A percentile compares a stretch with the other conserved stretches of the same genome.
These are phyloP conservation scores for Platorchestia sp. DNA, from an alignment of 1,140 invertebrate genomes.

Conservation along the genomic window DNA sequence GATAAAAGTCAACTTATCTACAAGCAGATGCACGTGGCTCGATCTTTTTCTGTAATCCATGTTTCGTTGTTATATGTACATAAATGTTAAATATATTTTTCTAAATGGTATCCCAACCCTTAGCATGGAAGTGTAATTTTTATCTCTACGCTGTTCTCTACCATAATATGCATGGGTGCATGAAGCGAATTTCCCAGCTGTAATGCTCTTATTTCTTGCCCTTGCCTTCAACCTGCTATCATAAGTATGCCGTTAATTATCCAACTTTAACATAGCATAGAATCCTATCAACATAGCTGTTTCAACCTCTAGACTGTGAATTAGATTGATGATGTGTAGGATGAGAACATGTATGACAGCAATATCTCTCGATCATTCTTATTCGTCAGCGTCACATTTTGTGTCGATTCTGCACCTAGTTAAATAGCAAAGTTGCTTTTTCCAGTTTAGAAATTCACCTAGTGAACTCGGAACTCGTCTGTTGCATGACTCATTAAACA, in stretches of 20 bases:
- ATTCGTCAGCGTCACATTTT: neutral
- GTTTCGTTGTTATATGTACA: conserved; percentile 49
- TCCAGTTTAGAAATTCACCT: neutral
- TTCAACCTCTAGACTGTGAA: conserved; percentile 1
- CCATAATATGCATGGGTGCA: neutral
- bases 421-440: neutral
- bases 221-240: conserved; percentile 21
- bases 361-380: neutral
- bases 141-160: neutral
- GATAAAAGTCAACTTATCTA: neutral
- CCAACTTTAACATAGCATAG: conserved; percentile 10
- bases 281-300: neutral
- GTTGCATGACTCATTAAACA: neutral
- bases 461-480: neutral
- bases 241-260: neutral
- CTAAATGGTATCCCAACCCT: conserved; percentile 50
- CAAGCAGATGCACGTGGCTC: neutral
- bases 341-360: neutral
- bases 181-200: neutral
- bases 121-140: conserved; percentile 8
- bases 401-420: neutral
- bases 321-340: neutral
- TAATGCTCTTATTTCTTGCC: neutral
- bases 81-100: conserved; percentile 55
- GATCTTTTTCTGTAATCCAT: neutral